Base-by-base conservation (phyloP, 2,888 invertebrate species). In the Pristionchus fissidentatus region DNA sequence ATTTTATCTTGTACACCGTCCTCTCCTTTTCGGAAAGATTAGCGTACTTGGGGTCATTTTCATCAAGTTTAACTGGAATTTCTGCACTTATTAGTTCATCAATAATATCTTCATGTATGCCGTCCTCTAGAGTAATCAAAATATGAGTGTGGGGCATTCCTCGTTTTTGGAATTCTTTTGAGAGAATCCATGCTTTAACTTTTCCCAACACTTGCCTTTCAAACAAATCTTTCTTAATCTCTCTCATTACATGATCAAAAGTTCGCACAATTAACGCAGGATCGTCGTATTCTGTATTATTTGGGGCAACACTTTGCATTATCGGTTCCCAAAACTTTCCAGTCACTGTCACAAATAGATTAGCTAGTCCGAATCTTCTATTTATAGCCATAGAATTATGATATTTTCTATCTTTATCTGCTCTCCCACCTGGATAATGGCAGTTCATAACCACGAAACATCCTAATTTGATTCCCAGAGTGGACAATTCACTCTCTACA, bases 371-470 rank as follows among this genome's bases (percentile, higher is more conserved):
- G 38, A 62, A 62, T 35, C 62, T 7, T 19, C 62, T 32, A 62
- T 62, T 62, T 19, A 62, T 62, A 1, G 62, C 62, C 62, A 62
- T 62, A 22, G 62, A 62, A 35, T 62, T 35, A 22, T 62, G 62
- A 19, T 62, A 62, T 3, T 35, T 15, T 7, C 22, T 62, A 15
- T 62, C 62, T 35, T 62, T 62, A 35, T 62, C 35, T 5, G 62
- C 62, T 35, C 62, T 32, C 62, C 62, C 62, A 62, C 62, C 62
- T 3, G 35, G 62, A 35, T 62, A 62, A 32, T 15, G 32, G 3
- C 8, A 3, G 5, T 35, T 62, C 62, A 62, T 62, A 5, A 26
- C 38, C 3, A 62, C 62, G 62, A 35, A 62, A 19, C 4, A 4
- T 62, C 62, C 62, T 3, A 62, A 35, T 35, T 62, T 62, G 62